Conservation (phyloP, 2,888 invertebrate genomes). For the Pocota personata region DNA sequence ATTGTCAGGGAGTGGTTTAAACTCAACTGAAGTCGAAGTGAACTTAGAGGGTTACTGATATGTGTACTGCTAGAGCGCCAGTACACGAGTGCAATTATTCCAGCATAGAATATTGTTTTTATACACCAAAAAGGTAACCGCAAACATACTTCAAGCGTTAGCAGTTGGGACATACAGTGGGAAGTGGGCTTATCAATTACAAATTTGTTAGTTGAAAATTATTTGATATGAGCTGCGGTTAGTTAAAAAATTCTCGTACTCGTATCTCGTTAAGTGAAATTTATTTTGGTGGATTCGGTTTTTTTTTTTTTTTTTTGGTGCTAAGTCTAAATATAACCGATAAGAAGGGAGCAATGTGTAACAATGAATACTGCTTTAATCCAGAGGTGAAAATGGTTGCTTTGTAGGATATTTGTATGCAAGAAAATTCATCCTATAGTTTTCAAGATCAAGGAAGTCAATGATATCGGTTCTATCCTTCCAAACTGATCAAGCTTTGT, state of each 20-base stretch:
- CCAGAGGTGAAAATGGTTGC: not conserved
- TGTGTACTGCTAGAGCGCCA: not conserved
- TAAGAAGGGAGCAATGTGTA: not conserved
- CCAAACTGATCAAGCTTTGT: no score
- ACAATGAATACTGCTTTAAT: not conserved
- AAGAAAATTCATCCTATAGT: no score
- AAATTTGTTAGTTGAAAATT: not conserved
- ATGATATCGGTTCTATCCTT: no score
- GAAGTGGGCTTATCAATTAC: slow-evolving; percentile 8
- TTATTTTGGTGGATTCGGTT: not conserved
- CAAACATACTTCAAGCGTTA: not conserved
- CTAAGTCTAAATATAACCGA: not conserved
- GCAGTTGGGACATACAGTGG: not conserved
- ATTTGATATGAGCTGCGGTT: not conserved
- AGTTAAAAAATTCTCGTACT: no score
- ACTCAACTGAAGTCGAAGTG: not conserved
- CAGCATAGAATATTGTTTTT: not conserved
- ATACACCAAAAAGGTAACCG: slow-evolving; percentile 34
- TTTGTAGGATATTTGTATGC: not conserved
- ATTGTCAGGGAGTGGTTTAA: not conserved
- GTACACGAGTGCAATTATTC: slow-evolving; percentile 25
- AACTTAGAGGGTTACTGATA: not conserved
- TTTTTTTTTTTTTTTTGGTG: not conserved
- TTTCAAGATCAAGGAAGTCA: no score
- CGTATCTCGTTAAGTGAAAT: not conserved